phyloP scores from a whole-genome alignment of 2,888 invertebrate species.

The Trichopria drosophilae region DNA sequence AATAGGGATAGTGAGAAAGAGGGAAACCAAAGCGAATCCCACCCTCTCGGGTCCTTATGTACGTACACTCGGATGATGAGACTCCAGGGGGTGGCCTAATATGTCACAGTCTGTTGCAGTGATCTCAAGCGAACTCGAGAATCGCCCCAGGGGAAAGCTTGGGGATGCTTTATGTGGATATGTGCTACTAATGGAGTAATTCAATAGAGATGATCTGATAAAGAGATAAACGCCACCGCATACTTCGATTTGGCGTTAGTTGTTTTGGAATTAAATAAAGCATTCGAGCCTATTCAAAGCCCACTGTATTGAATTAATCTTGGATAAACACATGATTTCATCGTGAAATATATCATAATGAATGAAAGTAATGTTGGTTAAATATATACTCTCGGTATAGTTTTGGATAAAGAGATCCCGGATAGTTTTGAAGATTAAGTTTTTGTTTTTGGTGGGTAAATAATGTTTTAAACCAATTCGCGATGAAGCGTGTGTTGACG shows the following conservation, averaged over 20 bases:
- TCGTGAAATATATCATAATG: too few species aligned
- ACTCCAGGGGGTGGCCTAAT: slow-evolving; percentile 55
- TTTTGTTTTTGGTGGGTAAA: background rate
- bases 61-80: slow-evolving; percentile 43
- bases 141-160: slow-evolving; percentile 21
- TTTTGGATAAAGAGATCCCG: background rate
- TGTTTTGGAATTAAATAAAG: too few species aligned
- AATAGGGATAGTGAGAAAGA: slow-evolving; percentile 17
- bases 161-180: slow-evolving; percentile 39
- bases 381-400: background rate
- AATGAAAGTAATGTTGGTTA: too few species aligned
- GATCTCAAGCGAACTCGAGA: slow-evolving; percentile 40
- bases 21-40: slow-evolving; percentile 41
- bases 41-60: slow-evolving; percentile 43
- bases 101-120: slow-evolving; percentile 59
- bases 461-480: too few species aligned
- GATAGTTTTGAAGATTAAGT: too few species aligned
- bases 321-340: too few species aligned
- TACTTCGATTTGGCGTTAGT: background rate
- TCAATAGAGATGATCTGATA: slow-evolving; percentile 55
- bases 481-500: too few species aligned
- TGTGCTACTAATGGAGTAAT: slow-evolving; percentile 55
- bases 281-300: too few species aligned
- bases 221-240: slow-evolving; percentile 42
- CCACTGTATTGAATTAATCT: too few species aligned